These are phyloP conservation scores for Tenualosa thibaudeaui DNA, from an alignment of 2,797 vertebrate genomes.

Conservation along the genomic window DNA sequence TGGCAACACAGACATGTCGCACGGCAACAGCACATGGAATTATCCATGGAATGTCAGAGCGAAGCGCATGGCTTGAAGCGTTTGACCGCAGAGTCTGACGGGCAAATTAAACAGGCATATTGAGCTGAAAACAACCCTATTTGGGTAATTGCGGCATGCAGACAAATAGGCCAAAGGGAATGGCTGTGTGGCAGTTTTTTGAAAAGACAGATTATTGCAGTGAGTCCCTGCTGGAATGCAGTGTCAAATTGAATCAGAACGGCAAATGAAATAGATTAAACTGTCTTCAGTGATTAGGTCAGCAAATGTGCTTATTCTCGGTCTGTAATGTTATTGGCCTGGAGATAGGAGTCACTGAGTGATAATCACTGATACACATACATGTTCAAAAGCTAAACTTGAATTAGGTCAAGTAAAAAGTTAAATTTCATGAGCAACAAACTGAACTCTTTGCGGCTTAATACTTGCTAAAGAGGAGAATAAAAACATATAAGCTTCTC, in stretches of 20 bases:
- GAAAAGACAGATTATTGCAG: neutral
- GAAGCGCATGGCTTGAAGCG: neutral
- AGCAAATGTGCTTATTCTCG: neutral
- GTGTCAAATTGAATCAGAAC: neutral
- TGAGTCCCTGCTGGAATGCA: neutral
- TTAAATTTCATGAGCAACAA: neutral
- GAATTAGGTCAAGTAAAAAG: neutral
- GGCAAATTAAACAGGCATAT: constrained; percentile 2
- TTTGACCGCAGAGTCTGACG: neutral
- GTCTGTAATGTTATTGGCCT: neutral
- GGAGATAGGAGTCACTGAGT: neutral
- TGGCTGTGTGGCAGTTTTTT: neutral
- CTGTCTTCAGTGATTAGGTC: neutral
- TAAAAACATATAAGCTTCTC: neutral
- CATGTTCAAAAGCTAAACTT: neutral
- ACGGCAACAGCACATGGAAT: neutral
- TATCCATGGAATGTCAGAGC: neutral
- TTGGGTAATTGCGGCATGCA: neutral
- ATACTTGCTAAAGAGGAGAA: neutral
- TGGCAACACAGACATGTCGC: neutral
- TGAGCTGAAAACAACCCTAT: neutral
- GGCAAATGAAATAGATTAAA: constrained; percentile 14
- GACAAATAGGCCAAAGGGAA: neutral
- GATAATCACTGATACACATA: neutral
- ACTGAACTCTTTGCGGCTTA: neutral